phyloP scores from a whole-genome alignment of 1,140 invertebrate species.

The Pseudomyrmex sp. region DNA sequence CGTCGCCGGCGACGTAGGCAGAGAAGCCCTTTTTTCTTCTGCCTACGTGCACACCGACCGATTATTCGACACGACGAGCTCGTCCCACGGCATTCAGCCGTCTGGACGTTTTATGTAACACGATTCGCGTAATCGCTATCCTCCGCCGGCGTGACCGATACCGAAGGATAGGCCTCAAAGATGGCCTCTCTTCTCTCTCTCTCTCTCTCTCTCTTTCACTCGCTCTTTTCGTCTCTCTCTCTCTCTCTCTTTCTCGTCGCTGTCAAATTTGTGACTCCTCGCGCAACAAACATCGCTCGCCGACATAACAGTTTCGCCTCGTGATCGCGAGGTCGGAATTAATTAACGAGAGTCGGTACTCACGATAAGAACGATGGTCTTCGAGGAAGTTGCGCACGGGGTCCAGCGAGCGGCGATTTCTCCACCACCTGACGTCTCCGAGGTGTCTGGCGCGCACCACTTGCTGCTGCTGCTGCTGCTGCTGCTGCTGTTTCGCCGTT shows the following conservation, averaged over 20 bases:
- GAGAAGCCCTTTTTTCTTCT: conserved; percentile 22
- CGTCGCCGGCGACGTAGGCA: conserved; percentile 27
- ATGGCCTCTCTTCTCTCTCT: conserved; percentile 67
- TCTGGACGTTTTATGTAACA: conserved; percentile 68
- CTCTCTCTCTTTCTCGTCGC: conserved; percentile 12
- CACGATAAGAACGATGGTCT: conserved; percentile 67
- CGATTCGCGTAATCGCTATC: conserved; percentile 65
- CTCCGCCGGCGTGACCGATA: conserved; percentile 63
- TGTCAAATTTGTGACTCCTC: conserved; percentile 49
- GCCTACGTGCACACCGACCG: conserved; percentile 42
- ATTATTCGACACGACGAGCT: conserved; percentile 53
- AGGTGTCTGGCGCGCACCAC: conserved; percentile 34
- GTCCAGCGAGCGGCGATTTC: conserved; percentile 33
- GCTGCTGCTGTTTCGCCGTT: conserved; percentile 4
- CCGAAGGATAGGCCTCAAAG: conserved; percentile 63
- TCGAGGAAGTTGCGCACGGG: conserved; percentile 15
- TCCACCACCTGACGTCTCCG: conserved; percentile 63
- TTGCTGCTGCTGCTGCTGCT: conserved; percentile 9
- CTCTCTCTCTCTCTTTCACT: no score
- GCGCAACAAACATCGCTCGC: no score
- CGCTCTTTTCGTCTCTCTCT: background rate
- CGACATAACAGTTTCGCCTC: background rate
- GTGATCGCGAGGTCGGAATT: background rate
- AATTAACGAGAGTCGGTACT: conserved; percentile 56
- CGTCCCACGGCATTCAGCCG: conserved; percentile 40